Base-by-base conservation (phyloP, 2,113 vertebrate genomes). In the Trinectes maculatus region DNA sequence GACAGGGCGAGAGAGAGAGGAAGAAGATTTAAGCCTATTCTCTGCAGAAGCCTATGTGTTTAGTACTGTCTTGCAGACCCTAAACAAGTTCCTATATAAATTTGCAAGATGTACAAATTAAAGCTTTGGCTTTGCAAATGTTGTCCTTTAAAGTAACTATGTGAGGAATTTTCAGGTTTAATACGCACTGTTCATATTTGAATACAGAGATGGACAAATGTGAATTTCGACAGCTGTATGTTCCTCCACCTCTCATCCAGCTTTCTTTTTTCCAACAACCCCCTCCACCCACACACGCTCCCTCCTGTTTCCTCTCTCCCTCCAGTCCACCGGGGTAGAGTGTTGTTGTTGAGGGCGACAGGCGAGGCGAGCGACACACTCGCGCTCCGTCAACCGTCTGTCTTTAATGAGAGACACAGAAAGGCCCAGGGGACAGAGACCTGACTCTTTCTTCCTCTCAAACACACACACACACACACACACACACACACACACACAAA, bases 401-500 rank as follows among this genome's bases (percentile, higher is more conserved):
- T 91, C 90, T 91, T 91, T 91, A 91, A 91, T 91, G 90, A 91
- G 90, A 91, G 90, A 91, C 90, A 90, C 88, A 89, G 88, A 88
- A 84, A 87, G 88, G 59, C 90, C 88, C 90, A 82, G 62, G 88
- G 90, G 90, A 91, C 86, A 78, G 87, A 91, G 88, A 87, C 86
- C 86, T 87, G 87, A 88, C 88, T 88, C 84, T 74, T 71, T 84
- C 77, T 83, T 64, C 58, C 67, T 65, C 70, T 68, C 58, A 68
- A 43, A 77, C 62, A 62, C 55, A 60, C 65, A 80, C 66, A 67
- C 69, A 47, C 43, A 71, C 53, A 65, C 55, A 60, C 61, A 80
- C 63, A 67, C 67, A 47, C n/a, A n/a, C n/a, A 75, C 60, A 62
- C 55, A 57, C 62, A 81, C 68, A 64, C 67, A 47, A 68, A 72